Evolutionary conservation across 2,888 invertebrate genomes (phyloP), one percentile per base, ranked within the genome.

Genomic region (Entomobrya proxima): DNA sequence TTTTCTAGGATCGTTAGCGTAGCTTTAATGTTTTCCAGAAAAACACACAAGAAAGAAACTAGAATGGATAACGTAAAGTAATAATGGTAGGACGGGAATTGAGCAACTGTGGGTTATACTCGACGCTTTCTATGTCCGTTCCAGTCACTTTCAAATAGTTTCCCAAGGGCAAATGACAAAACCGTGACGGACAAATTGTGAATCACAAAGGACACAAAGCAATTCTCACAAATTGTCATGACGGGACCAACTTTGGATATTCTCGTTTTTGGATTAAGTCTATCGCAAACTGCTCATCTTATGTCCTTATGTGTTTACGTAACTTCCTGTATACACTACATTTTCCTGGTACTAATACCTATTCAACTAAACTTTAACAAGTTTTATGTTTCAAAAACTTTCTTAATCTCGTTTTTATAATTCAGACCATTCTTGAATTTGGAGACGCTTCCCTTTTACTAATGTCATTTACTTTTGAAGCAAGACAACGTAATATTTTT

Each of bases 151-250:
- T 13, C 30, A 58, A 58, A 27, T 40, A 24, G 1, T 58, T 9
- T 24, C 69, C 69, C 69, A 72, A 72, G 69, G 69, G 69, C 69
- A 21, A 40, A 24, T 69, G 40, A 72, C 47, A 72, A 72, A 32
- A 40, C 35, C 44, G 47, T 44, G 44, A 44, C 47, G 27, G 61
- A 32, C 61, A 61, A 61, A 61, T 35, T 32, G n/a, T 35, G 35
- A 21, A n/a, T 4, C 61, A 52, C 32, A 61, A 61, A 61, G 21
- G 32, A 32, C 61, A 30, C 30, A n/a, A n/a, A n/a, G n/a, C n/a
- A n/a, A n/a, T n/a, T n/a, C n/a, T n/a, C 61, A 61, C 4, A 13
- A 61, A 61, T 61, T 61, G 30, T 61, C 61, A n/a, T 32, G 32
- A 61, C 35, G 32, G 32, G 32, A 15, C n/a, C 32, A 61, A 61